phyloP scores from a whole-genome alignment of 1,140 invertebrate genomes.

The Manduca sexta region DNA sequence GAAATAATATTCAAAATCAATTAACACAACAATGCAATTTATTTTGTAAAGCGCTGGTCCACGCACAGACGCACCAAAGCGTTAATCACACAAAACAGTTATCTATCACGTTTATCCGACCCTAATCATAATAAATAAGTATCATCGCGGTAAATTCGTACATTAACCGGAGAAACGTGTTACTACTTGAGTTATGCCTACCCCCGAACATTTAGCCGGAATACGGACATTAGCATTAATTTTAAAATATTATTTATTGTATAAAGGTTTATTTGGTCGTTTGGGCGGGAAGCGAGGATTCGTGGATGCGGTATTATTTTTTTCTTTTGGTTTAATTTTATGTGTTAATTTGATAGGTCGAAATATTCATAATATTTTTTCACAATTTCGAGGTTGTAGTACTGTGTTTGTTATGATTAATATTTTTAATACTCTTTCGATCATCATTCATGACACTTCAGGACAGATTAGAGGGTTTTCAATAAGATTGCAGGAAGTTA shows the following conservation, averaged over 20 bases:
- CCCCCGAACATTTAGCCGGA: slow-evolving; percentile 27
- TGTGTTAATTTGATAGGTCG: too few relatives aligned
- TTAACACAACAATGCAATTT: too few relatives aligned
- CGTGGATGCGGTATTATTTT: slow-evolving; percentile 7
- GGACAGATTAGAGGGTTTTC: too few relatives aligned
- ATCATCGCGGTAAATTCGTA: slow-evolving; percentile 17
- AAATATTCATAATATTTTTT: too few relatives aligned
- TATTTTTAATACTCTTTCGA: too few relatives aligned
- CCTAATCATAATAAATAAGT: slow-evolving; percentile 36
- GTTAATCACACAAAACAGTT: slow-evolving; percentile 11
- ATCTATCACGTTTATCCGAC: slow-evolving; percentile 24
- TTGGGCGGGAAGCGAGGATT: background rate
- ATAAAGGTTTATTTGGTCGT: slow-evolving; percentile 22
- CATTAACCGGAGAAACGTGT: slow-evolving; percentile 28
- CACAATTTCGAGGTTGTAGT: too few relatives aligned
- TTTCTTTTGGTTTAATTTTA: background rate
- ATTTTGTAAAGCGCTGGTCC: too few relatives aligned
- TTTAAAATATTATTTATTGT: slow-evolving; percentile 46
- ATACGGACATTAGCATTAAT: slow-evolving; percentile 37
- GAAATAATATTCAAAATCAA: too few relatives aligned
- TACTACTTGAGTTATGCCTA: slow-evolving; percentile 30
- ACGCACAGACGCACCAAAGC: background rate
- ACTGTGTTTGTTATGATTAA: too few relatives aligned
- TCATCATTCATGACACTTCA: too few relatives aligned
- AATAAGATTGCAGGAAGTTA: too few relatives aligned